Evolutionary conservation across 2,797 vertebrate species (phyloP), one percentile per base, ranked within the genome.

Genomic region (Micromesistius poutassou): DNA sequence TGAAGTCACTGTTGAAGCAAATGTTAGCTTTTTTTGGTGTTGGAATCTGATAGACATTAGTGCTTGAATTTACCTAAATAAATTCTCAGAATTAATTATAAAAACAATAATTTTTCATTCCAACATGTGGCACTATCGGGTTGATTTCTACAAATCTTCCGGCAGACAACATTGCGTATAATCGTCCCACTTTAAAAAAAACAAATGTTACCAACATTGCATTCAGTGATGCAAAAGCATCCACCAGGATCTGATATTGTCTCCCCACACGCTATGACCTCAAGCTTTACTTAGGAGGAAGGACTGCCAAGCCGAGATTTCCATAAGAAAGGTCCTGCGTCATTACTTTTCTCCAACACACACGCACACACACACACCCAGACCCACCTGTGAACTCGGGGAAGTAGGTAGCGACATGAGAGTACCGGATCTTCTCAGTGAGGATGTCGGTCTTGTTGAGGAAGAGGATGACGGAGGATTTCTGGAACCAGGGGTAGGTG

Each of bases 391-490:
- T 95, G 84, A 95, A 96, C 77, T 96, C 95, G 14, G 95, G 95
- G 75, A 96, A 96, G 90, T 96, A 96, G 87, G 95, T 94, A 83
- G 95, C 95, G 88, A 96, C 84, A 86, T 96, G 95, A 35, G 95
- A 96, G 80, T 95, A 95, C 94, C 95, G 95, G 66, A 96, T 96
- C 90, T 96, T 96, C 90, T 96, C 95, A 86, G 96, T 95, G 87
- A 96, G 85, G n/a, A 96, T 94, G 90, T 96, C 95, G 87, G 96
- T 96, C 89, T 96, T 96, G 92, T 96, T 96, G 91, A 96, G 91
- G 91, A 96, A 96, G 78, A 96, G 92, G 87, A 96, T 96, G 50
- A 96, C 95, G 0, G 95, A 96, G 85, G 95, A 96, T 4, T 95
- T 96, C 89, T 96, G 95, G 91, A 96, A 96, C 95, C 95, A 96